These are phyloP conservation scores for Sarcophaga variegata DNA, from an alignment of 2,888 invertebrate species.

Conservation along the genomic window DNA sequence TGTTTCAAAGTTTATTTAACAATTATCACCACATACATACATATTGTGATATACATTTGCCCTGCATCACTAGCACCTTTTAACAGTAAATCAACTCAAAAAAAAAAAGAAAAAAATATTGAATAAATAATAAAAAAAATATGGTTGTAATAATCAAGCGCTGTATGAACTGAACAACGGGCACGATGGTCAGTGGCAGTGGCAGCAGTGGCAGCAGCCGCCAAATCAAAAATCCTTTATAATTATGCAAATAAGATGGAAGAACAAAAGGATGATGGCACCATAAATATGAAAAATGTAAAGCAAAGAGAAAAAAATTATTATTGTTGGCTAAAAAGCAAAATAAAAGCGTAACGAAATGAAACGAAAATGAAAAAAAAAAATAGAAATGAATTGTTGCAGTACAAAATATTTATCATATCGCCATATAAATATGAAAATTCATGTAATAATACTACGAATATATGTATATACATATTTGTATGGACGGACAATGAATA, in stretches of 20 bases:
- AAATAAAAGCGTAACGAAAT: not conserved
- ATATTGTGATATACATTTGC: too few relatives aligned
- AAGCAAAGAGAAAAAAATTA: not conserved
- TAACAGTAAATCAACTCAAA: not conserved
- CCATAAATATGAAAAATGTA: conserved; percentile 52
- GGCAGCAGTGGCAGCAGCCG: not conserved
- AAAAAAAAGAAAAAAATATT: not conserved
- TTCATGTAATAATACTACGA: conserved; percentile 44
- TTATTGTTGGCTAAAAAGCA: conserved; percentile 36
- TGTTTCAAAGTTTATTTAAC: too few relatives aligned
- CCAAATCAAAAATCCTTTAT: conserved; percentile 44
- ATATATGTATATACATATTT: not conserved
- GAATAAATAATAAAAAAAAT: not conserved
- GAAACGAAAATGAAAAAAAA: conserved; percentile 37
- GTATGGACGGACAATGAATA: conserved; percentile 1
- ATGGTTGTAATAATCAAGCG: conserved; percentile 40
- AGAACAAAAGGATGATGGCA: conserved; percentile 56
- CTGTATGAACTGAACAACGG: conserved; percentile 19
- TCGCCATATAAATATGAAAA: conserved; percentile 57
- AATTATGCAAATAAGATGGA: conserved; percentile 62
- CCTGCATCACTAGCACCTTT: not conserved
- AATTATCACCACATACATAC: too few relatives aligned
- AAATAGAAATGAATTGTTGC: conserved; percentile 33
- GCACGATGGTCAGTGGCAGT: not conserved
- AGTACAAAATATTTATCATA: conserved; percentile 55